Base-by-base conservation (phyloP, 2,888 invertebrate genomes). In the Cephus pygmeus region DNA sequence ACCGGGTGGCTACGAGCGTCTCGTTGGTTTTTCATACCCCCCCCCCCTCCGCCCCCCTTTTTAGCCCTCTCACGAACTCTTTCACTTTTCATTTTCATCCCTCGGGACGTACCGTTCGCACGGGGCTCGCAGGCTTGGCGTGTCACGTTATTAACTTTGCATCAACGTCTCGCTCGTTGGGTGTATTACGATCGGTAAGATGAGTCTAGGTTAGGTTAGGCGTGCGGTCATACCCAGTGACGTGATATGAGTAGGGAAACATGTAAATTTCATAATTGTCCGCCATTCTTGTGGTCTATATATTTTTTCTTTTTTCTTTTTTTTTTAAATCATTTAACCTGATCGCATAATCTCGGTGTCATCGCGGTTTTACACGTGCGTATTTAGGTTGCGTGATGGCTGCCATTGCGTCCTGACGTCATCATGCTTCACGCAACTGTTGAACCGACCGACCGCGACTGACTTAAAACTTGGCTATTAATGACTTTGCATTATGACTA, bases 101-200 rank as follows among this genome's bases (percentile, higher is more conserved):
- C 34, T 69, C 69, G 56, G 23, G 56, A 23, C 2, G 23, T 56
- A 73, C 69, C 71, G 73, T 75, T 84, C 86, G 81, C 79, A 73
- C 77, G 81, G 81, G 80, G 82, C 76, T 79, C 81, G 81, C 86
- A 80, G 81, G 88, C 89, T 84, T 90, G 89, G 88, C 89, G 85
- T 88, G 88, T 87, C 87, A 86, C 85, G 83, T 88, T 87, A 88
- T 89, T 87, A 88, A 87, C 85, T 84, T 82, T 76, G 81, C 83
- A 83, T 89, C 86, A 85, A 87, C 31, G 12, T 71, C 9, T 30
- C 31, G 71, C 15, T 30, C 12, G 71, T 71, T 33, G 71, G 71
- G 12, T 15, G 11, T n/a, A 31, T 33, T 56, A 6, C 23, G 56
- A 9, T 15, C 23, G 3, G 56, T 23, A 23, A 56, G 56, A 56